phyloP scores from a whole-genome alignment of 2,113 vertebrate species.

The Epinephelus fuscoguttatus region DNA sequence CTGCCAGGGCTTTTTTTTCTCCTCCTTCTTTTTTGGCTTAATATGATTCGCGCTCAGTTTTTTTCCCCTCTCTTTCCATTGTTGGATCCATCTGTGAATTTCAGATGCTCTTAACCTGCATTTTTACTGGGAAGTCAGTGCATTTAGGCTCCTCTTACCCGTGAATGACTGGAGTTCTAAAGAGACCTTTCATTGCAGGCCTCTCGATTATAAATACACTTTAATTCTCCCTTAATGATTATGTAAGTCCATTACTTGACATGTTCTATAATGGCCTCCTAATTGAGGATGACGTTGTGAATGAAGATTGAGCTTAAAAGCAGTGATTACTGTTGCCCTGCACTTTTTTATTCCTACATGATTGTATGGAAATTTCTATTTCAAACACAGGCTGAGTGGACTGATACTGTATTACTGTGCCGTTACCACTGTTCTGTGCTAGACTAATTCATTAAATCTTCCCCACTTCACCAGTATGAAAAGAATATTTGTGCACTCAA shows the following conservation, averaged over 20 bases:
- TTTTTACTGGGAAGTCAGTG: conserved; percentile 1
- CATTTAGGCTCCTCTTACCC: conserved; percentile 14
- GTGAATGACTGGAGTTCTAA: background rate
- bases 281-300: conserved; percentile 3
- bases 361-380: background rate
- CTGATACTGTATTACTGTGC: background rate
- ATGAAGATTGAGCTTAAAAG: conserved; percentile 18
- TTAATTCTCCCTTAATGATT: conserved; percentile 9
- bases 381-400: background rate
- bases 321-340: background rate
- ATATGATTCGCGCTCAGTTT: conserved; percentile 50
- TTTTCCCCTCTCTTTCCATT: conserved; percentile 12
- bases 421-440: background rate
- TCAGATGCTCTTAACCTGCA: conserved; percentile 12
- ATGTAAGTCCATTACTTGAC: conserved; percentile 1
- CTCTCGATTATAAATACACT: conserved; percentile 10
- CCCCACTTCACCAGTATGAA: background rate
- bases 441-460: background rate
- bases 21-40: conserved; percentile 5
- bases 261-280: background rate
- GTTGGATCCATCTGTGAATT: conserved; percentile 9
- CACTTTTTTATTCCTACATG: background rate
- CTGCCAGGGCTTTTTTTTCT: conserved; percentile 28
- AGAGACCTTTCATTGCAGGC: background rate
- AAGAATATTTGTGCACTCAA: background rate